Evolutionary conservation across 1,140 invertebrate genomes (phyloP), one percentile per base, ranked within the genome.

Genomic region (Bombus difficillimus): DNA sequence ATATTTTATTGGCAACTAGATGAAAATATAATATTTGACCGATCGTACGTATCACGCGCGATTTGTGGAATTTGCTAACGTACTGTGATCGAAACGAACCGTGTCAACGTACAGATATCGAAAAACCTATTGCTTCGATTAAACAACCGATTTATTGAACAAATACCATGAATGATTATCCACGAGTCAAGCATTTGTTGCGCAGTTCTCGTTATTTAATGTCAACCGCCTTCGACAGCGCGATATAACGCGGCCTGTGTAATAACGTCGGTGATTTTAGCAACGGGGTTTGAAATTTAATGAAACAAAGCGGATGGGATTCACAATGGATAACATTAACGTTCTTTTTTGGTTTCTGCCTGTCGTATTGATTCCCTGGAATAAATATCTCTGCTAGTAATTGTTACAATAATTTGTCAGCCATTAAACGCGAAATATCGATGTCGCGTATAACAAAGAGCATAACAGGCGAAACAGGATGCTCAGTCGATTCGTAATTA

Each of bases 401-500:
- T 12, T 13, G 59, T 12, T 12, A 12, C 28, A 10, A 62, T 62
- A 62, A 28, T 62, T 62, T 12, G 28, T 62, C 59, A n/a, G 5
- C 47, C 47, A 22, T 53, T 53, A 32, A 64, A 8, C 64, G 64
- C 8, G 64, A 15, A 66, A 66, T n/a, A n/a, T 18, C 28, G 64
- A 34, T 32, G 2, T 8, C 5, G 15, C 13, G 3, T 32, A 15
- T 32, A 32, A 32, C 12, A 6, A 25, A 34, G 1, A 5, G 47
- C 41, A 28, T 41, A 22, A 9, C 28, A 22, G 39, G 10, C 2
- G 28, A 34, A 34, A 73, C 53, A 43, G n/a, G 37, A 59, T 32
- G 69, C 37, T 76, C 28, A 37, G 59, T 4, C 1, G 37, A 59
- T 62, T 37, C 22, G 43, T 71, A 84, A 79, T 79, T 84, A 84